Evolutionary conservation across 1,140 invertebrate genomes (phyloP), one percentile per base, ranked within the genome.

Genomic region (Platyscapa corneri): DNA sequence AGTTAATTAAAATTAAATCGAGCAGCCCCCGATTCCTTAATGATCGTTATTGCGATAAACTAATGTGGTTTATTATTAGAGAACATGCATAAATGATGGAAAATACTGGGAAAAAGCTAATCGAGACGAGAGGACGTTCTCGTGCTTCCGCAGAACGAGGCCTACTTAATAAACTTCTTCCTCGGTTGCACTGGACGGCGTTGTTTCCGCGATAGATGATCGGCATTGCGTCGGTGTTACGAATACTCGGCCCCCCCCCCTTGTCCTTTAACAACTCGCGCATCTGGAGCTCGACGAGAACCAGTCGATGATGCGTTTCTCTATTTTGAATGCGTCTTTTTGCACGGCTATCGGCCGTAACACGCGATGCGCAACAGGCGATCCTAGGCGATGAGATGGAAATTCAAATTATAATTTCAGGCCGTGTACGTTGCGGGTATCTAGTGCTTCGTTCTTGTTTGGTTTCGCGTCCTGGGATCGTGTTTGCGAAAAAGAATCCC

Each of bases 391-490:
- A 84, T 78, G 82, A 84, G 82, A 78, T 70, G 82, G 60, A 67
- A 84, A 77, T 84, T 78, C 78, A 84, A 84, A 84, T 84, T 78
- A 78, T 78, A 84, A 84, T 84, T 84, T 53, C 42, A 84, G 82
- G 30, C 37, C 80, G 32, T 46, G 74, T 67, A 76, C 74, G 37
- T n/a, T 23, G 5, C 0, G 23, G 37, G 12, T 74, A 53, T 53
- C 46, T 53, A 53, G 67, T 23, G 20, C 46, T 18, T 56, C 60
- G 18, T 76, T 32, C 82, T 76, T 76, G 37, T 76, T 74, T 60
- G 20, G 34, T 27, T 60, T 49, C 3, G 64, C 80, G 67, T 46
- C 14, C 42, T 42, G 20, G 16, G 20, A 82, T 60, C 67, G 46
- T 34, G 20, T 53, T 76, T 18, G n/a, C 46, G 46, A 53, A 76